A percentile compares a stretch with the other conserved stretches of the same genome.
Conservation (phyloP, 2,888 invertebrate species). For the Podabrus alpinus region DNA sequence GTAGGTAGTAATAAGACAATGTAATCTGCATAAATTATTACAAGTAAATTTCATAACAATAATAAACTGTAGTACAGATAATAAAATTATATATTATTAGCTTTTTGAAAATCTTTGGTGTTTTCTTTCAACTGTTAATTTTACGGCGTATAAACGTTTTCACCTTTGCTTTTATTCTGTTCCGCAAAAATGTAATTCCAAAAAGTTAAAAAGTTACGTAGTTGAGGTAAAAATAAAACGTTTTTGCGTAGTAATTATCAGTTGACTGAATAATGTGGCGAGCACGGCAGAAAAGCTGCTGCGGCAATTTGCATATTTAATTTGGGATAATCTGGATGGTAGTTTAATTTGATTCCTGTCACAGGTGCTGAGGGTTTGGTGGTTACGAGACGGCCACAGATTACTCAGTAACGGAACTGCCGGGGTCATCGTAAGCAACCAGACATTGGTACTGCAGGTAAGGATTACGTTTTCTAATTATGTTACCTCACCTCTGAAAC, state of each 20-base stretch:
- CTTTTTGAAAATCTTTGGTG: not conserved
- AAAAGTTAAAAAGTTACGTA: constrained; percentile 3
- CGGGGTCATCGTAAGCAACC: constrained; percentile 81
- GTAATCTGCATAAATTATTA: too few relatives aligned
- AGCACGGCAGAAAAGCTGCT: constrained; percentile 13
- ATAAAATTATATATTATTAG: not conserved
- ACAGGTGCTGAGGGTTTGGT: constrained; percentile 53
- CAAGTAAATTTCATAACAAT: not conserved
- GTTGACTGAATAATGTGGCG: constrained; percentile 11
- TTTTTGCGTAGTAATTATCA: constrained; percentile 16
- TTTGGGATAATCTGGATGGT: constrained; percentile 16
- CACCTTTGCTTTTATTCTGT: not conserved
- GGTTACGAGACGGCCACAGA: constrained; percentile 64
- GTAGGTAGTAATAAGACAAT: too few relatives aligned
- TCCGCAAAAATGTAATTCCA: not conserved
- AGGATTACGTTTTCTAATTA: constrained; percentile 25
- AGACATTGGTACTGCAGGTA: constrained; percentile 77
- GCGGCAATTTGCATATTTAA: constrained; percentile 22
- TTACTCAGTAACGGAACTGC: constrained; percentile 71
- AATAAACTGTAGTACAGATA: not conserved
- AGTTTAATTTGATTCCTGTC: constrained; percentile 33
- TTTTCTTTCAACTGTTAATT: not conserved
- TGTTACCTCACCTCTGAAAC: constrained; percentile 7
- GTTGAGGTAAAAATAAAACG: constrained; percentile 7
- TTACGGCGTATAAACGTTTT: not conserved